Base-by-base conservation (phyloP, 2,113 vertebrate genomes). In the Gulo gulo region DNA sequence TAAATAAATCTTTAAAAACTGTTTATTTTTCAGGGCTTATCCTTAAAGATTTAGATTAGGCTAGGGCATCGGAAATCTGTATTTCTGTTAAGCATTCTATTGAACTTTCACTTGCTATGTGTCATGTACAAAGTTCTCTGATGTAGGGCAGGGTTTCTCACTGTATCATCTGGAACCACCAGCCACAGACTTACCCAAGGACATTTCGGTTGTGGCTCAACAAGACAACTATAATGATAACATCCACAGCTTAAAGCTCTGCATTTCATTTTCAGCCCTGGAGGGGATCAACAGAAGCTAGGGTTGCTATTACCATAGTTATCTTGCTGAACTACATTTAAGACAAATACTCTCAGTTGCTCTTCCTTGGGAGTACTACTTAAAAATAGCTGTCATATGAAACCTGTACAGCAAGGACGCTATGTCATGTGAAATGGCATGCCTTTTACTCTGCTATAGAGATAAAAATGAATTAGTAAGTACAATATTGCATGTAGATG, bases 391-490 rank as follows among this genome's bases (percentile, higher is more conserved):
- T 97, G 90, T 88, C 97, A 90, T 47, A 69, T 81, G 93, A 97
- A 91, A 94, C 52, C 90, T 92, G 65, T 0, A 0, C 7, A 26
- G 24, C 71, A 80, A 47, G 76, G 91, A 31, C 7, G 65, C 71
- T 47, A 1, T 42, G 36, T 61, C 55, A 55, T n/a, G 86, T 1
- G 80, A 96, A 87, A 97, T 59, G 21, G 23, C 91, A 73, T 91
- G 95, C 79, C 39, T 97, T 97, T 96, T 97, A 83, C 93, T 96
- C 78, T 52, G 96, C 79, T 55, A 82, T 2, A 78, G 36, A 81
- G 74, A 95, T 69, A 96, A 80, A 95, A 94, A 90, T 69, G 97
- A 98, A 97, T 98, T 39, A 97, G 57, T 95, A 97, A 98, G 96
- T 96, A 94, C 86, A 26, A 10, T 36, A 47, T 29, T 42, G 50